phyloP scores from a whole-genome alignment of 2,113 vertebrate genomes.

The Pituophis catenifer region DNA sequence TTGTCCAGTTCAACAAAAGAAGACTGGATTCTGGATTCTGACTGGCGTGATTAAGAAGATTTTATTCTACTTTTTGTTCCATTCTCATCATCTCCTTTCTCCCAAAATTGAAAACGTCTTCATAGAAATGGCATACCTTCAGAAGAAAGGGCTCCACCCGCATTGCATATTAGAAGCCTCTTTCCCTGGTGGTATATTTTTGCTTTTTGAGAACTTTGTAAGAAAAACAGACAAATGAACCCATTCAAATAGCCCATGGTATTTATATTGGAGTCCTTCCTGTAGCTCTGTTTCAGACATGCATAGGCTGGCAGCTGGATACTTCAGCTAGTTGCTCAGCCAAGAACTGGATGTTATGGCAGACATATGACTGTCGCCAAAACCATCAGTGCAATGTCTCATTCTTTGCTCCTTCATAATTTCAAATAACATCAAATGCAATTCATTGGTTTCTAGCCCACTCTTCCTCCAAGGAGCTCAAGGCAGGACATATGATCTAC shows the following conservation, averaged over 20 bases:
- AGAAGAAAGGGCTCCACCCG: not conserved
- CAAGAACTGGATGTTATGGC: not conserved
- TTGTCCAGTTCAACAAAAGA: not conserved
- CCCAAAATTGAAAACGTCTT: not conserved
- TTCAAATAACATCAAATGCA: not conserved
- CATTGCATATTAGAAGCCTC: not conserved
- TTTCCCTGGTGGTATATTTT: constrained; percentile 1
- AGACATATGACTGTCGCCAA: not conserved
- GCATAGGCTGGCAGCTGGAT: constrained; percentile 1
- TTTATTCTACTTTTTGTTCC: not conserved
- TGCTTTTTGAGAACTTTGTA: constrained; percentile 22
- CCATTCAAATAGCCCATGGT: constrained; percentile 19
- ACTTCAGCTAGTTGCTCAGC: not conserved
- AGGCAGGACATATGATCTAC: not conserved
- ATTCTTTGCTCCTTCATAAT: not conserved
- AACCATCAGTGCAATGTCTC: not conserved
- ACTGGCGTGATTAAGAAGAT: not conserved
- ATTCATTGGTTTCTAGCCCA: not conserved
- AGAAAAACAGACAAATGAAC: constrained; percentile 23
- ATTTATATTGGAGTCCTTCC: constrained; percentile 17
- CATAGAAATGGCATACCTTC: not conserved
- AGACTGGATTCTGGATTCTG: not conserved
- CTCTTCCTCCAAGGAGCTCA: not conserved
- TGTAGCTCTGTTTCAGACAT: constrained; percentile 25
- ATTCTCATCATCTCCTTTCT: not conserved